A percentile compares a stretch with the other conserved stretches of the same genome.
Conservation (phyloP, 2,888 invertebrate genomes). For the Merodon equestris region DNA sequence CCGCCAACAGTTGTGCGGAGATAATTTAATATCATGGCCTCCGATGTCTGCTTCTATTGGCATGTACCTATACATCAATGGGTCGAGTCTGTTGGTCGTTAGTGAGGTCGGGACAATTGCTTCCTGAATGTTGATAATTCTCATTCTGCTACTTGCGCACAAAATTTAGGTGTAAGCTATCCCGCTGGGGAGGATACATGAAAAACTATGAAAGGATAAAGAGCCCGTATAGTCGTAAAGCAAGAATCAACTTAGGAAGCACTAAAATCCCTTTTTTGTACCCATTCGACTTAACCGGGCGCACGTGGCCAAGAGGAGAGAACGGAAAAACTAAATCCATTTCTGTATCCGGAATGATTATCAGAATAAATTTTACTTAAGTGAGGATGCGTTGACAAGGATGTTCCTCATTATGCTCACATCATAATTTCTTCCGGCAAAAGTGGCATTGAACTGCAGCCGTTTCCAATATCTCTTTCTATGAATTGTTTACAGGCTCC, state of each 20-base stretch:
- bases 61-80: too few relatives aligned
- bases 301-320: neutral
- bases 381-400: neutral
- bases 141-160: too few relatives aligned
- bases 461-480: neutral
- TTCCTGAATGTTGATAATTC: too few relatives aligned
- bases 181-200: too few relatives aligned
- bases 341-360: neutral
- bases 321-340: neutral
- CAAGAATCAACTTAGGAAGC: slow-evolving; percentile 51
- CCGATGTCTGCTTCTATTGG: too few relatives aligned
- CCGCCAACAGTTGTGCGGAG: slow-evolving; percentile 31
- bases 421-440: slow-evolving; percentile 11
- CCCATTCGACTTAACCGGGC: neutral
- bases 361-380: slow-evolving; percentile 6
- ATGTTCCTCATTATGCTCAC: slow-evolving; percentile 23
- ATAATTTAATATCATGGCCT: slow-evolving; percentile 21
- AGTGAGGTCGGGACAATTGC: too few relatives aligned
- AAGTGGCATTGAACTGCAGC: slow-evolving; percentile 3
- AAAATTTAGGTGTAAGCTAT: too few relatives aligned
- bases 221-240: slow-evolving; percentile 13
- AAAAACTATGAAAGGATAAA: too few relatives aligned
- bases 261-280: slow-evolving; percentile 30
- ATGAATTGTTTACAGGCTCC: slow-evolving; percentile 4
- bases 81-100: too few relatives aligned